A percentile compares a stretch with the other conserved stretches of the same genome.
Evolutionary conservation across 2,113 vertebrate genomes (phyloP).

Genomic region (Myrmecophaga tridactyla): DNA sequence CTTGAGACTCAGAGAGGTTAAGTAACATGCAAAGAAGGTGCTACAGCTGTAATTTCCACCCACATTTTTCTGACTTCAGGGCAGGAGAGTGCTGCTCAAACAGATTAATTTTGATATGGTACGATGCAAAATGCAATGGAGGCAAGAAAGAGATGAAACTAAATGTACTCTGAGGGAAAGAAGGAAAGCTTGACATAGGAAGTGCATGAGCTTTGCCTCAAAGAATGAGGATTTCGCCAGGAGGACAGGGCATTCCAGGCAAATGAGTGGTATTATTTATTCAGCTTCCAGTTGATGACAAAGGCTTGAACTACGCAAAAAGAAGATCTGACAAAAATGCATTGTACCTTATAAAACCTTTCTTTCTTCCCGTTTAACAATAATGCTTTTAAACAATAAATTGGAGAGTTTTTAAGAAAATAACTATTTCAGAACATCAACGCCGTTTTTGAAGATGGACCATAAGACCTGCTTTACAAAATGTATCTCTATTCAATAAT

Average conservation of each 20-base stretch:
- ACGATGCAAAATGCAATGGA: neutral
- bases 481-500: neutral
- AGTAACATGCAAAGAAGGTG: neutral
- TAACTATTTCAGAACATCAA: neutral
- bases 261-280: neutral
- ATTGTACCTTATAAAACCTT: neutral
- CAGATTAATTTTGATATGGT: neutral
- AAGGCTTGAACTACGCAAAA: neutral
- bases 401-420: neutral
- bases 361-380: neutral
- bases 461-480: neutral
- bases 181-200: neutral
- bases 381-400: neutral
- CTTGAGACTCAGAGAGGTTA: neutral
- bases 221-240: neutral
- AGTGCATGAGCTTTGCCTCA: neutral
- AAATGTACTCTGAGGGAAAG: neutral
- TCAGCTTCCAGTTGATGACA: neutral
- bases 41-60: neutral
- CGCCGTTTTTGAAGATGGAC: neutral
- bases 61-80: neutral
- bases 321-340: neutral
- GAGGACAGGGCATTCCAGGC: neutral
- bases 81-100: neutral
- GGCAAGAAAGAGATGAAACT: neutral